Percentiles rank a stretch among this genome's conserved stretches.
Conservation (phyloP, 37 sponge, comb jelly and placozoan species). For the Amphimedon queenslandica region DNA sequence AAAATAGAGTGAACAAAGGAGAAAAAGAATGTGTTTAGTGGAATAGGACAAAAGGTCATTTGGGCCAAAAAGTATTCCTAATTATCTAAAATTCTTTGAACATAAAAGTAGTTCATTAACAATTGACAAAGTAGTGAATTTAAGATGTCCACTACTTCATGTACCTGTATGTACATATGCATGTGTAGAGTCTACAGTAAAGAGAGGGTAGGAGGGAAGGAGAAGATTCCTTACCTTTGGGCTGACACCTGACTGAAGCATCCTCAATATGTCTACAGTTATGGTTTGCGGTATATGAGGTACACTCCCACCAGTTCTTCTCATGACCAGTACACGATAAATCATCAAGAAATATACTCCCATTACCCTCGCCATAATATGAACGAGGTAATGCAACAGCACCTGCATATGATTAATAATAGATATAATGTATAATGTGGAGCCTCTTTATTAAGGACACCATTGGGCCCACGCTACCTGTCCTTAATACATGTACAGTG, state of each 20-base stretch:
- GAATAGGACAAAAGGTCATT: neutral
- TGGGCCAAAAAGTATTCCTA: too few relatives aligned
- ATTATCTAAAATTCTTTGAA: too few relatives aligned
- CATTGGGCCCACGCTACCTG: neutral
- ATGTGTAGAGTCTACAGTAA: neutral
- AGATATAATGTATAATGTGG: neutral
- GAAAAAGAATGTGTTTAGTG: neutral
- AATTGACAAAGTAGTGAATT: neutral
- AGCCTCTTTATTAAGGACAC: neutral
- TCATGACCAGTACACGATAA: conserved; percentile 22
- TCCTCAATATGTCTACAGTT: conserved; percentile 20
- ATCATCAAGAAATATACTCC: conserved; percentile 24
- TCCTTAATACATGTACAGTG: neutral
- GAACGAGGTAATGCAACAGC: neutral
- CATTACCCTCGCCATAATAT: conserved; percentile 18
- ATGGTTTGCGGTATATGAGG: conserved; percentile 4
- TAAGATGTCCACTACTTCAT: neutral
- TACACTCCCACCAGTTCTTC: conserved; percentile 18
- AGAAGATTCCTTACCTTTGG: neutral
- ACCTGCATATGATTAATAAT: neutral
- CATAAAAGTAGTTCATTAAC: too few relatives aligned
- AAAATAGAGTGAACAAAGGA: neutral
- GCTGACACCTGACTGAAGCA: conserved; percentile 3
- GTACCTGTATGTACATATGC: neutral
- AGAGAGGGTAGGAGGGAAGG: neutral